Evolutionary conservation across 2,888 invertebrate genomes (phyloP).

Genomic region (Papilio demoleus): DNA sequence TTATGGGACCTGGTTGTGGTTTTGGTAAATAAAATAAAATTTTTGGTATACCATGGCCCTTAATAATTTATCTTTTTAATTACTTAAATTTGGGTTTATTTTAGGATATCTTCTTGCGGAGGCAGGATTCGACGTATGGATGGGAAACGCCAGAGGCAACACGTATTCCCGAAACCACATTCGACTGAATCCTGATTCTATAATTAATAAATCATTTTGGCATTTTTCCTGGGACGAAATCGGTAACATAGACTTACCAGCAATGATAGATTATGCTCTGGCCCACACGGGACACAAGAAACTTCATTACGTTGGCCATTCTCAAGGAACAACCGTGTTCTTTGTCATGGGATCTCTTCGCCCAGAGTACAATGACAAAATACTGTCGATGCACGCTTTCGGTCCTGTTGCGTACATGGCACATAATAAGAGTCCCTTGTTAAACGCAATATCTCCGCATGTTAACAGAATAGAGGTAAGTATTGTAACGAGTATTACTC

Average conservation of each 20-base stretch:
- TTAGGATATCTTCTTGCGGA: conserved; percentile 77
- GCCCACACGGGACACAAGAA: conserved; percentile 80
- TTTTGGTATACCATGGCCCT: not conserved
- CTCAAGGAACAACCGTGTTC: conserved; percentile 87
- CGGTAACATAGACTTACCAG: conserved; percentile 90
- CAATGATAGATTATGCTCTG: conserved; percentile 90
- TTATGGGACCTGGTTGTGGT: conserved; percentile 86
- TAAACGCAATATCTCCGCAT: conserved; percentile 71
- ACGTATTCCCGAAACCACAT: conserved; percentile 87
- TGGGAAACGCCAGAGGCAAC: conserved; percentile 93
- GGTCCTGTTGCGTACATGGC: conserved; percentile 88
- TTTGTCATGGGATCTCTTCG: conserved; percentile 85
- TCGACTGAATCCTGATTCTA: conserved; percentile 56
- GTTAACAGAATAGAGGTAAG: conserved; percentile 69
- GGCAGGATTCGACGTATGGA: conserved; percentile 90
- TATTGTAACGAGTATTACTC: not conserved
- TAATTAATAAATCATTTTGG: conserved; percentile 81
- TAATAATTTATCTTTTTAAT: not conserved
- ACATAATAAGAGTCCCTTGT: conserved; percentile 78
- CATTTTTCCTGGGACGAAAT: conserved; percentile 93
- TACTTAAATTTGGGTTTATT: not conserved
- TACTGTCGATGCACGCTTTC: conserved; percentile 86
- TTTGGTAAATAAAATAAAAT: conserved; percentile 77
- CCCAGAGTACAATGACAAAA: conserved; percentile 86
- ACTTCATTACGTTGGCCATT: conserved; percentile 92